Conservation (phyloP, 2,113 vertebrate genomes). For the Zosterops lateralis region DNA sequence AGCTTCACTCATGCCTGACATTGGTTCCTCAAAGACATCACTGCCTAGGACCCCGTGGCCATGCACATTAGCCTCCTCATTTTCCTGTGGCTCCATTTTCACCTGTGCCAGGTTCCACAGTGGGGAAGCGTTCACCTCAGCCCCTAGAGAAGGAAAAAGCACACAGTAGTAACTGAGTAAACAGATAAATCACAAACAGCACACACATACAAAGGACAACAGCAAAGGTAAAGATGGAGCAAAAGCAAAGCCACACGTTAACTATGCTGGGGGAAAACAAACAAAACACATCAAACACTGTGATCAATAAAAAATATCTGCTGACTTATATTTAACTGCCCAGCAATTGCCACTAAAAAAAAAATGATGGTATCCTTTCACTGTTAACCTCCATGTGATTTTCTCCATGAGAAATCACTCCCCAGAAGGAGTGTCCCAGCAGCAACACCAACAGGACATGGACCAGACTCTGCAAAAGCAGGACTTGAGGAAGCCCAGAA, state of each 20-base stretch:
- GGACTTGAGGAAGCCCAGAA: background rate
- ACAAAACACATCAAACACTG: background rate
- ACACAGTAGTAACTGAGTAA: background rate
- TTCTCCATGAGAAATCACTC: background rate
- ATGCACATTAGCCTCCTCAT: conserved; percentile 84
- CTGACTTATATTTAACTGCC: background rate
- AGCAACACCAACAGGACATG: background rate
- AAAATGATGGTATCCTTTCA: background rate
- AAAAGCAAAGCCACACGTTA: background rate
- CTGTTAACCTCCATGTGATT: background rate
- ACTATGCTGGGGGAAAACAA: background rate
- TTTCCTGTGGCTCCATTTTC: conserved; percentile 95
- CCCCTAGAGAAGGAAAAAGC: conserved; percentile 66
- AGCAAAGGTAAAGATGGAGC: background rate
- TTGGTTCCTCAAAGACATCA: conserved; percentile 95
- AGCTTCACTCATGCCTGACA: conserved; percentile 96
- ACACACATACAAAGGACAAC: background rate
- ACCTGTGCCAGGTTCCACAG: conserved; percentile 92
- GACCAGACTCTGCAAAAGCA: background rate
- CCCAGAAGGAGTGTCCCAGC: background rate
- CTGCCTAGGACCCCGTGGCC: conserved; percentile 85
- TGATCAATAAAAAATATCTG: background rate
- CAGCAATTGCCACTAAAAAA: background rate
- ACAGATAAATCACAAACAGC: background rate
- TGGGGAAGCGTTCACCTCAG: conserved; percentile 87